A percentile compares a stretch with the other conserved stretches of the same genome.
Conservation (phyloP, 2,113 vertebrate genomes). For the Ammodytes marinus region DNA sequence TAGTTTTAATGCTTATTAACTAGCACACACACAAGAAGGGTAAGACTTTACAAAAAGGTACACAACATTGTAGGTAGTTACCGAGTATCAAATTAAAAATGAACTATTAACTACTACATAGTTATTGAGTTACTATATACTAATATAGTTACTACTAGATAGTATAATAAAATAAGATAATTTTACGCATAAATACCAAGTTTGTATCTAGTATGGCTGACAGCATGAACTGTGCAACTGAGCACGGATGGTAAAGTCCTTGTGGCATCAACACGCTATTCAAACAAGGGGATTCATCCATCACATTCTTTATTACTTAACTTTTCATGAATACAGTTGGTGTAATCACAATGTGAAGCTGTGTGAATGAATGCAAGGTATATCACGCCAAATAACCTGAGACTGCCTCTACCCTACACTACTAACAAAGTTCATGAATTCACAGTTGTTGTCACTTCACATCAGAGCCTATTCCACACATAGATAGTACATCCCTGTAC, state of each 20-base stretch:
- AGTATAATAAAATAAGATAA: too few relatives aligned
- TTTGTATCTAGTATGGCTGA: too few relatives aligned
- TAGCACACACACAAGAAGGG: too few relatives aligned
- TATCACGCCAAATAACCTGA: constrained; percentile 23
- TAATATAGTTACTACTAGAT: too few relatives aligned
- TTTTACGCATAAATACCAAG: too few relatives aligned
- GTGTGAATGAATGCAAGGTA: constrained; percentile 11
- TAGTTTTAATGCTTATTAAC: too few relatives aligned
- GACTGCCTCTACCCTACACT: constrained; percentile 24
- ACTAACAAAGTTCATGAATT: constrained; percentile 55
- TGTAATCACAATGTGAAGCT: constrained; percentile 15
- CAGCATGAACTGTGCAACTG: neutral
- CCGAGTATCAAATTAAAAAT: too few relatives aligned
- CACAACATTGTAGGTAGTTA: too few relatives aligned
- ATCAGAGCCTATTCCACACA: constrained; percentile 34
- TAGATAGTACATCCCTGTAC: constrained; percentile 4
- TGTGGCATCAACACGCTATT: neutral
- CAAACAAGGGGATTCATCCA: constrained; percentile 7
- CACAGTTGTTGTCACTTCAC: constrained; percentile 34
- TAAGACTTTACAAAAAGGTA: too few relatives aligned
- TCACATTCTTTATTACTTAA: constrained; percentile 44
- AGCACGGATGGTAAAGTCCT: neutral
- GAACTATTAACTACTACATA: too few relatives aligned
- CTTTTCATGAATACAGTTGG: constrained; percentile 22
- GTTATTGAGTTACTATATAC: too few relatives aligned